A percentile compares a stretch with the other conserved stretches of the same genome.
Evolutionary conservation across 2,113 vertebrate species (phyloP).

Genomic region (Melospiza georgiana): DNA sequence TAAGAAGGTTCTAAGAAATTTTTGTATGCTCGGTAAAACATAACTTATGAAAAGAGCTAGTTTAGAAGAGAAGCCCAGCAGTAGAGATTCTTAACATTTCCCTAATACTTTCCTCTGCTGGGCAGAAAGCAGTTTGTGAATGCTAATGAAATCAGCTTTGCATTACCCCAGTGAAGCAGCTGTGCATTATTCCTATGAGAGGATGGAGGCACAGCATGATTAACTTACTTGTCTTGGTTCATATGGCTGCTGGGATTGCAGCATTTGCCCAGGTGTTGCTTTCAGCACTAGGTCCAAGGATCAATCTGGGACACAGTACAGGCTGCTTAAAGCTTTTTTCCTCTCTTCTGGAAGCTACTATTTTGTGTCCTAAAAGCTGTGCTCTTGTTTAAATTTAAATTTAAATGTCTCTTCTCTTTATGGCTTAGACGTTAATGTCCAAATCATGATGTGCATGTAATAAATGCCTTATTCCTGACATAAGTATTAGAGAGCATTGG

Average conservation of each 20-base stretch:
- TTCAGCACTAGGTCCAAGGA: background rate
- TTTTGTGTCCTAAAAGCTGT: background rate
- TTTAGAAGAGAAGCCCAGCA: background rate
- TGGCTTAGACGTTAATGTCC: background rate
- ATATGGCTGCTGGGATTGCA: background rate
- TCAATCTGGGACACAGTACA: background rate
- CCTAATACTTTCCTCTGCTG: slow-evolving; percentile 29
- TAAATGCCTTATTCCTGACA: background rate
- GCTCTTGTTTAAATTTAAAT: background rate
- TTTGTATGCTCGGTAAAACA: slow-evolving; percentile 6
- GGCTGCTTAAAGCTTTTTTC: background rate
- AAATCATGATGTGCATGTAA: background rate
- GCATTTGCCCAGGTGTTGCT: background rate
- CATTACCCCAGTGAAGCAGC: background rate
- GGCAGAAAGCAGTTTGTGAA: slow-evolving; percentile 19
- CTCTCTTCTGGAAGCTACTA: background rate
- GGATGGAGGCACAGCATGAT: background rate
- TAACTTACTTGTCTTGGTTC: slow-evolving; percentile 9
- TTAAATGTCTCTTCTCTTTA: background rate
- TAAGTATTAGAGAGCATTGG: background rate
- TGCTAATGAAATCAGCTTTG: slow-evolving; percentile 51
- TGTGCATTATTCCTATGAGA: slow-evolving; percentile 23
- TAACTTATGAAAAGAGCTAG: background rate
- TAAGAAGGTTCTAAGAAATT: slow-evolving; percentile 18
- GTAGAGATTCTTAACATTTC: background rate